Base-by-base conservation (phyloP, 2,113 vertebrate genomes). In the Origma solitaria region DNA sequence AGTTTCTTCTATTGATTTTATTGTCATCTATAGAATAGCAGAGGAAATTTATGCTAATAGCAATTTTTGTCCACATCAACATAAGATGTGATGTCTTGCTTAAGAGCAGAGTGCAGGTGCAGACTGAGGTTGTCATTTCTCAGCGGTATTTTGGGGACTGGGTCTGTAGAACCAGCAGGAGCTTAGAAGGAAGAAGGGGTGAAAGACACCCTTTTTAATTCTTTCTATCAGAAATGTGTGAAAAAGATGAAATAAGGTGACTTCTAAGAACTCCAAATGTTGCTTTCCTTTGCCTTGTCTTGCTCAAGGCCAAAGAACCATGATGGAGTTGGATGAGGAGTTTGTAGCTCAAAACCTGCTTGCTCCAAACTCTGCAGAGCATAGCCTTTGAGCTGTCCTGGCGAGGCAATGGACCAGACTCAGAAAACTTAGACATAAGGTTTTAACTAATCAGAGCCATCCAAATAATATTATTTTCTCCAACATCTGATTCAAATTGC, bases 181-280 rank as follows among this genome's bases (percentile, higher is more conserved):
- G 1, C 10, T 75, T 25, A 28, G 44, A 49, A 77, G 15, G 4
- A 38, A 84, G 77, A 90, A 42, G 4, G 6, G 21, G 13, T 10
- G 33, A 56, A 16, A 47, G 2, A 40, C 6, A 10, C 0, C 1
- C 2, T 3, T 8, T 14, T 54, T 61, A 14, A 38, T 40, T 37
- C 25, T 72, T 85, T 62, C 68, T 33, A 28, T 11, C 9, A 66
- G 69, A 85, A 82, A 27, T 31, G 1, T n/a, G 18, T 8, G 42
- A 83, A 57, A 47, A 19, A 10, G 0, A 17, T 47, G 16, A 35
- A 82, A 71, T 20, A 1, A 31, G 10, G 11, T n/a, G 37, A 61
- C 30, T 1, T 58, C 21, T 44, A 73, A 24, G 4, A 71, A 20
- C 5, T 64, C 22, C 6, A 38, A 31, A 45, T 62, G 9, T 27